Evolutionary conservation across 2,113 vertebrate genomes (phyloP).

Genomic region (Boulengeromyrus knoepffleri): DNA sequence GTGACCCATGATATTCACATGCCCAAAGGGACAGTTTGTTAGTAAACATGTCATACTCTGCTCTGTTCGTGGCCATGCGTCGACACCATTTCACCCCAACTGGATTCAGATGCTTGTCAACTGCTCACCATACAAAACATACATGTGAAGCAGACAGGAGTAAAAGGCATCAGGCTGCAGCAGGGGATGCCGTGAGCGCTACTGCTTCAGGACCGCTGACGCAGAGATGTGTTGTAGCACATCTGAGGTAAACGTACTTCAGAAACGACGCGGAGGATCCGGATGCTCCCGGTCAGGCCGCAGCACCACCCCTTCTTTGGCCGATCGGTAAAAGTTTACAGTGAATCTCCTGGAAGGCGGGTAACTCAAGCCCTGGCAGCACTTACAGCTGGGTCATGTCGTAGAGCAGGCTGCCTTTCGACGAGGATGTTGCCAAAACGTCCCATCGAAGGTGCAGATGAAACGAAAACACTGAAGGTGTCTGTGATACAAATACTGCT

Average conservation of each 20-base stretch:
- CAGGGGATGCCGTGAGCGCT: neutral
- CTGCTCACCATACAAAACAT: neutral
- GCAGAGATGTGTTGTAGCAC: neutral
- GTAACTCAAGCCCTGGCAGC: neutral
- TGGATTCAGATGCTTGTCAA: neutral
- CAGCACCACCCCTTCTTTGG: neutral
- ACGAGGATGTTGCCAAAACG: neutral
- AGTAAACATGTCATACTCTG: neutral
- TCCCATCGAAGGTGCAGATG: neutral
- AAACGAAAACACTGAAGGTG: neutral
- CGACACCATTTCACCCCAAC: neutral
- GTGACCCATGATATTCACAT: neutral
- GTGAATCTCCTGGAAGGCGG: neutral
- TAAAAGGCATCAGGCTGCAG: neutral
- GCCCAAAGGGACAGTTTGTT: neutral
- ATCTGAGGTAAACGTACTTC: constrained; percentile 7
- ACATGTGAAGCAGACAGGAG: neutral
- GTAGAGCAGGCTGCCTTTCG: neutral
- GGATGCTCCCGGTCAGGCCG: neutral
- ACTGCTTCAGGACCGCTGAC: neutral
- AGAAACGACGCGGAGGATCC: neutral
- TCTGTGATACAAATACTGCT: neutral
- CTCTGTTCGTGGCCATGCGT: neutral
- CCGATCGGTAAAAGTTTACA: neutral
- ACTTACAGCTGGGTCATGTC: neutral